These are phyloP conservation scores for Chloroceryle aenea DNA, from an alignment of 2,113 vertebrate species.

Conservation along the genomic window DNA sequence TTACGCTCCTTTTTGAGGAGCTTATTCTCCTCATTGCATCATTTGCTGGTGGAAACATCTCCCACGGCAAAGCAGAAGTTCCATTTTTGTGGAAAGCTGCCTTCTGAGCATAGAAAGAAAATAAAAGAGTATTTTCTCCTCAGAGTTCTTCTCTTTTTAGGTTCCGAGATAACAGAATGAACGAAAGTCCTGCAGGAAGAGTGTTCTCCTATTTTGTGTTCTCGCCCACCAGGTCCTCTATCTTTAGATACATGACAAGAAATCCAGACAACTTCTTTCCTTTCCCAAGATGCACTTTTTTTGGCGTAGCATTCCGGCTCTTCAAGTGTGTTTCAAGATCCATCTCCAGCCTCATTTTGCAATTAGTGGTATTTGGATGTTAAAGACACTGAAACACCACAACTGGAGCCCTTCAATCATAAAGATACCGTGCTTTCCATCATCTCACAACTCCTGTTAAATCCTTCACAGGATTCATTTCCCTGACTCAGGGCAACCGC, in stretches of 20 bases:
- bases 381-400: neutral
- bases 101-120: accelerated
- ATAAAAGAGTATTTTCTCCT: neutral
- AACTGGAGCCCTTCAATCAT: neutral
- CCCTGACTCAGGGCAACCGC: neutral
- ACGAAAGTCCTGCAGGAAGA: neutral
- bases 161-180: neutral
- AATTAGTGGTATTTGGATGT: neutral
- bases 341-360: neutral
- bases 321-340: neutral
- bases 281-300: neutral
- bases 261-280: neutral
- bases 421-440: neutral
- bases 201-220: neutral
- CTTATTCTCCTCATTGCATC: neutral
- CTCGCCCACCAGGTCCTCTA: neutral
- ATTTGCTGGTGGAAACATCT: neutral
- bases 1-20: neutral
- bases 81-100: neutral
- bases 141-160: neutral
- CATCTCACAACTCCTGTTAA: neutral
- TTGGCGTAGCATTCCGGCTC: neutral
- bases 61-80: neutral
- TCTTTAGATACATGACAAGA: neutral
- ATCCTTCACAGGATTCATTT: neutral